phyloP scores from a whole-genome alignment of 2,113 vertebrate species.

The Hucho hucho region DNA sequence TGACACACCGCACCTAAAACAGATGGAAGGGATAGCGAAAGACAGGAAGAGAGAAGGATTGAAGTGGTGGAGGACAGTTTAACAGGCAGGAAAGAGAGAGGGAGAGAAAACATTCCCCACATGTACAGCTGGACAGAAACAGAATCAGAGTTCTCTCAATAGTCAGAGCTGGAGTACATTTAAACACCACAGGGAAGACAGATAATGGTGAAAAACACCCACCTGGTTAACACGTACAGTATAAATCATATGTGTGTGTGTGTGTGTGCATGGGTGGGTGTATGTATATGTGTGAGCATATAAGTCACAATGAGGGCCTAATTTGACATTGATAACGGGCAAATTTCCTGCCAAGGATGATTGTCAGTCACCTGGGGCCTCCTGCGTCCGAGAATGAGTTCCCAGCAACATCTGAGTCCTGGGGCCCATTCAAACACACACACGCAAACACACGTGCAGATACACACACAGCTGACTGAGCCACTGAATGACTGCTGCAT shows the following conservation, averaged over 20 bases:
- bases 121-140: background rate
- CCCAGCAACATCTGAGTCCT: background rate
- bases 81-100: background rate
- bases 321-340: background rate
- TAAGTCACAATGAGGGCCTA: background rate
- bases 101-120: background rate
- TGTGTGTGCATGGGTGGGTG: conserved; percentile 43
- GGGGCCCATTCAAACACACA: background rate
- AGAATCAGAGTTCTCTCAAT: background rate
- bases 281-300: background rate
- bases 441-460: too few relatives aligned
- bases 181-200: background rate
- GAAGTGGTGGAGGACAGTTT: background rate
- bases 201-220: background rate
- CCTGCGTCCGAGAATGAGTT: background rate
- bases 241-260: conserved; percentile 18
- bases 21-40: background rate
- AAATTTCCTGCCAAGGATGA: background rate
- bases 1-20: background rate
- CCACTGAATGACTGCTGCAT: background rate
- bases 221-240: background rate
- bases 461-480: background rate
- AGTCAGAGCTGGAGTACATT: background rate
- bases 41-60: background rate
- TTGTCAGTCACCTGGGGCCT: background rate